These are phyloP conservation scores for Melinaea menophilus DNA, from an alignment of 2,888 invertebrate species.

Conservation along the genomic window DNA sequence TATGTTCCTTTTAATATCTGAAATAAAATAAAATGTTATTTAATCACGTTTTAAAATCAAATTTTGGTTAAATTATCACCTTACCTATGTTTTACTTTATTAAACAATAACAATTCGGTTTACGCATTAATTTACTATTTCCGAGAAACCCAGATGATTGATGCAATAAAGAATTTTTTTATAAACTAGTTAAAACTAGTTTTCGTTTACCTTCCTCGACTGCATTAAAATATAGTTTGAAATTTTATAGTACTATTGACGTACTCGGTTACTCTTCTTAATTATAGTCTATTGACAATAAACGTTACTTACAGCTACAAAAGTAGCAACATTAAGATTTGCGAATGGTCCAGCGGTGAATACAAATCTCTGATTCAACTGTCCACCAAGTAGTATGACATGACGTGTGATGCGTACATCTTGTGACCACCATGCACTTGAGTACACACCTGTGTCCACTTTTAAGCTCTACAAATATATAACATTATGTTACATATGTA, in stretches of 20 bases:
- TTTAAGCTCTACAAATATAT: slow-evolving; percentile 45
- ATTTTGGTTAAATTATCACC: background rate
- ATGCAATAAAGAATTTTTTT: no score
- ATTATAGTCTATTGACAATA: background rate
- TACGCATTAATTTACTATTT: no score
- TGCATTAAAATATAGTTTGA: no score
- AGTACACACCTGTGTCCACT: slow-evolving; percentile 52
- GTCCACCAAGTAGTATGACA: slow-evolving; percentile 50
- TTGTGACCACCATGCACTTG: slow-evolving; percentile 58
- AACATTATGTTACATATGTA: no score
- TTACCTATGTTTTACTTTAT: no score
- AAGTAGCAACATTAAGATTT: slow-evolving; percentile 52
- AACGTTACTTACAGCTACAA: slow-evolving; percentile 49
- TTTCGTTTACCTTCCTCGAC: no score
- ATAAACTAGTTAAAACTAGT: no score
- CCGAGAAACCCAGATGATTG: no score
- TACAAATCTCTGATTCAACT: slow-evolving; percentile 47
- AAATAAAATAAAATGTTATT: background rate
- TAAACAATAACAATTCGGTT: no score
- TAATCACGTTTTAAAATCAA: background rate
- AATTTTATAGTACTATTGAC: no score
- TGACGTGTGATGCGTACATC: slow-evolving; percentile 45
- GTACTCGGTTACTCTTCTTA: background rate
- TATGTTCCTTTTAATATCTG: slow-evolving; percentile 1
- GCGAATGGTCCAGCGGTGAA: slow-evolving; percentile 65